Base-by-base conservation (phyloP, 2,888 invertebrate species). In the Ferrisia virgata region DNA sequence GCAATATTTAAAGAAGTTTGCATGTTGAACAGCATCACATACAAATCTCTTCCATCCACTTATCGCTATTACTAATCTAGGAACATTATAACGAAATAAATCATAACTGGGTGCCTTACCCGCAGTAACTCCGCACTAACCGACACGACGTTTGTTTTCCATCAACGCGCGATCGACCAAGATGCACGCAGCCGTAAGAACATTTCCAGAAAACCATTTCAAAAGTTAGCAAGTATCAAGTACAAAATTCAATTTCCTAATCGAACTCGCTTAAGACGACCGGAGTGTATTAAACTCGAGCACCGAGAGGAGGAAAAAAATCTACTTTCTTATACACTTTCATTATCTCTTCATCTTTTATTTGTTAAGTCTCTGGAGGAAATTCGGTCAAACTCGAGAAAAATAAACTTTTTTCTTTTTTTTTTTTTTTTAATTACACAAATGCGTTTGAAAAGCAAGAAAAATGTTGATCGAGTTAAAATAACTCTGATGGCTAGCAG, bases 351-450 rank as follows among this genome's bases (percentile, higher is more conserved):
- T 64, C 13, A 64, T 64, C 58, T 64, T 64, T 64, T 13, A 64
- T 64, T 64, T 28, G 8, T 11, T 4, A 64, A 28, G 1, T 43
- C 43, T 47, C 47, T 25, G 9, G 58, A 72, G 13, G 28, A 72
- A 64, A 64, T 72, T 33, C 72, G n/a, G 31, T 33, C 13, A 31
- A 72, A 72, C 72, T 69, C 28, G 28, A 47, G 25, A 9, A 47
- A 53, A 81, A 64, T 33, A 18, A 64, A 58, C 33, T 81, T 81
- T 64, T 81, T 81, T 64, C 11, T 53, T 53, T 53, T 9, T 81
- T 81, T 64, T n/a, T 53, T 53, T 53, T 9, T 9, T 53, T 80
- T 81, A 81, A 81, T 81, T 81, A 81, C 81, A 81, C 39, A 81
- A 81, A 81, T 81, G 64, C 81, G 64, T 81, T 36, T 2, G 11